Conservation (phyloP, 2,113 vertebrate species). For the Apteryx mantelli region DNA sequence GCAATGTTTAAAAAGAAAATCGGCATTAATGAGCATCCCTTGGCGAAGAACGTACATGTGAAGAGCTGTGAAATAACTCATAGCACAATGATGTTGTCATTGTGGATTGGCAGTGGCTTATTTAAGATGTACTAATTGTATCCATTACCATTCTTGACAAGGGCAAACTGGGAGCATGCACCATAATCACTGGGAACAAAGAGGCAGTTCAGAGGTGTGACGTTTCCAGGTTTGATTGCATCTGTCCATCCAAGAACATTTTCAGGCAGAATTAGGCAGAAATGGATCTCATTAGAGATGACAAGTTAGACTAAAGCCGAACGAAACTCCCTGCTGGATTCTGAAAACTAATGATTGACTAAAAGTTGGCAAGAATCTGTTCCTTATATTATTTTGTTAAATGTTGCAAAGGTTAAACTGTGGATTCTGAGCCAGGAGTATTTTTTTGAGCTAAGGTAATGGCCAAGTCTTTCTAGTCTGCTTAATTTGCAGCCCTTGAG, state of each 20-base stretch:
- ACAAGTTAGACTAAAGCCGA: slow-evolving; percentile 7
- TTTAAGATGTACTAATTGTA: slow-evolving; percentile 13
- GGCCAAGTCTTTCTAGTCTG: neutral
- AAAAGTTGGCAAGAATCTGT: slow-evolving; percentile 15
- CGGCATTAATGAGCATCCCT: neutral
- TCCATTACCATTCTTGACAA: slow-evolving; percentile 32
- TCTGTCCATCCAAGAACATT: slow-evolving; percentile 29
- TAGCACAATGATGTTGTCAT: neutral
- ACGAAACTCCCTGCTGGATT: neutral
- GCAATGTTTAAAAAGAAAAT: neutral
- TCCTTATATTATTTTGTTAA: slow-evolving; percentile 7
- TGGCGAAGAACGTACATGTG: neutral
- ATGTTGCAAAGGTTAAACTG: neutral
- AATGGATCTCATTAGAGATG: slow-evolving; percentile 26
- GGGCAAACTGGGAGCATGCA: neutral
- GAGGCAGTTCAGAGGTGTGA: neutral
- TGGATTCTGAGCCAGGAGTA: neutral
- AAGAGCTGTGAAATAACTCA: neutral
- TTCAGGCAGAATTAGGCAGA: slow-evolving; percentile 29
- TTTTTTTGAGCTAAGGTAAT: neutral
- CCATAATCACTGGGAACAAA: neutral
- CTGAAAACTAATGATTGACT: slow-evolving; percentile 17
- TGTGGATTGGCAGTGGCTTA: neutral
- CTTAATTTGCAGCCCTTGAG: neutral
- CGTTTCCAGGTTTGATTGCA: slow-evolving; percentile 24